These are phyloP conservation scores for Amphiprion ocellaris DNA, from an alignment of 2,113 vertebrate species.

Conservation along the genomic window DNA sequence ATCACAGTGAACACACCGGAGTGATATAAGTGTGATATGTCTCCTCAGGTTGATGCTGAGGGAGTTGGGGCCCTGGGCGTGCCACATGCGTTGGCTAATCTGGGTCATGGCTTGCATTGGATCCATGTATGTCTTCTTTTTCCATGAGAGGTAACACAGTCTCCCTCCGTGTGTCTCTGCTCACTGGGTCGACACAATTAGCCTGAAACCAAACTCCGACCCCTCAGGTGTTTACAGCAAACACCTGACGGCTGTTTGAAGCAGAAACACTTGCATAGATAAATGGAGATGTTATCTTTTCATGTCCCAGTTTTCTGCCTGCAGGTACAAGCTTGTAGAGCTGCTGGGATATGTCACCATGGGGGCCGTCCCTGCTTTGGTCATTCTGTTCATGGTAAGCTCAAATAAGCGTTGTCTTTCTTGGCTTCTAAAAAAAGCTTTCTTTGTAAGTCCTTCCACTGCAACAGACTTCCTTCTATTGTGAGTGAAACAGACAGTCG, in stretches of 20 bases:
- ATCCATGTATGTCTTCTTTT: slow-evolving; percentile 90
- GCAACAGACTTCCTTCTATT: slow-evolving; percentile 54
- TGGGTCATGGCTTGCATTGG: slow-evolving; percentile 92
- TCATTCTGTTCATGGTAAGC: slow-evolving; percentile 95
- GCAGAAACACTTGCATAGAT: neutral
- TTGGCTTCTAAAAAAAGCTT: neutral
- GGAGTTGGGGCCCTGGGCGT: slow-evolving; percentile 91
- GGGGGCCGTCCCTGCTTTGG: slow-evolving; percentile 92
- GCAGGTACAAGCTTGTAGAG: slow-evolving; percentile 95
- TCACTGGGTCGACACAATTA: slow-evolving; percentile 19
- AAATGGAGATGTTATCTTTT: slow-evolving; percentile 17
- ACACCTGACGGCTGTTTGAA: slow-evolving; percentile 38
- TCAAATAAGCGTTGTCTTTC: neutral
- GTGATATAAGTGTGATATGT: slow-evolving; percentile 20
- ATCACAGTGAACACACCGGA: neutral
- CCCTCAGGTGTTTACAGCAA: slow-evolving; percentile 42
- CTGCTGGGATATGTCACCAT: slow-evolving; percentile 91
- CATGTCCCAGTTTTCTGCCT: slow-evolving; percentile 21
- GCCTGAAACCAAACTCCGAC: slow-evolving; percentile 35
- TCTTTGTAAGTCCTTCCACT: neutral
- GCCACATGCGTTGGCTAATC: slow-evolving; percentile 94
- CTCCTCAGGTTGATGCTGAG: slow-evolving; percentile 89
- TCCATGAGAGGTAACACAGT: slow-evolving; percentile 89
- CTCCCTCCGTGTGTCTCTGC: neutral
- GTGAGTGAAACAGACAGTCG: neutral